phyloP scores from a whole-genome alignment of 2,113 vertebrate genomes.

The Plotosus lineatus region DNA sequence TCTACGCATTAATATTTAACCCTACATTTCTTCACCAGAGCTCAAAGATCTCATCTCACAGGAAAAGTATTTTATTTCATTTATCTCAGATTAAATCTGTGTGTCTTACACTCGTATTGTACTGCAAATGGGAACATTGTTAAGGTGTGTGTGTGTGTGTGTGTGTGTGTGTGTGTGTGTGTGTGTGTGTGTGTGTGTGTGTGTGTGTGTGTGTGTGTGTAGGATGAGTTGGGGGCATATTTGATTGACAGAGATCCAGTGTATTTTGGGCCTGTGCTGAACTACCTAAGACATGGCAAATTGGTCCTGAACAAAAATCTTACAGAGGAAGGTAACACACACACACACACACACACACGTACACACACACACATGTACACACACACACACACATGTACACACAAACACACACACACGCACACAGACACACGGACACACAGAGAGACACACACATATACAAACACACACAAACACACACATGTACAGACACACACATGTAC shows the following conservation, averaged over 20 bases:
- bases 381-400: background rate
- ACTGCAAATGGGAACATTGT: background rate
- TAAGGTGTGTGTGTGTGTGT: background rate
- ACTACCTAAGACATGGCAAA: conserved; percentile 96
- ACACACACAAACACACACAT: no score
- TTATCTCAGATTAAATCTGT: background rate
- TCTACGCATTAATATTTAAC: conserved; percentile 51
- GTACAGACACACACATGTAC: no score
- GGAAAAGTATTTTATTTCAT: background rate
- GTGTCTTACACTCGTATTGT: background rate
- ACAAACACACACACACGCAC: no score
- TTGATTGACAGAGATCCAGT: conserved; percentile 97
- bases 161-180: conserved; percentile 21
- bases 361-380: background rate
- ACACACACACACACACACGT: conserved; percentile 1
- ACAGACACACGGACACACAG: no score
- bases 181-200: conserved; percentile 10
- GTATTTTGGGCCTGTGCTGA: conserved; percentile 95
- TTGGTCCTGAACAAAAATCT: conserved; percentile 96
- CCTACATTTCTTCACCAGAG: conserved; percentile 25
- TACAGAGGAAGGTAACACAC: conserved; percentile 89
- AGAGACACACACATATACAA: no score
- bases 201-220: conserved; percentile 23
- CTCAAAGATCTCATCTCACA: conserved; percentile 23
- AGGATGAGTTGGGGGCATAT: conserved; percentile 98